A percentile compares a stretch with the other conserved stretches of the same genome.
Conservation (phyloP, 1,140 invertebrate genomes). For the Notospermus geniculatus region DNA sequence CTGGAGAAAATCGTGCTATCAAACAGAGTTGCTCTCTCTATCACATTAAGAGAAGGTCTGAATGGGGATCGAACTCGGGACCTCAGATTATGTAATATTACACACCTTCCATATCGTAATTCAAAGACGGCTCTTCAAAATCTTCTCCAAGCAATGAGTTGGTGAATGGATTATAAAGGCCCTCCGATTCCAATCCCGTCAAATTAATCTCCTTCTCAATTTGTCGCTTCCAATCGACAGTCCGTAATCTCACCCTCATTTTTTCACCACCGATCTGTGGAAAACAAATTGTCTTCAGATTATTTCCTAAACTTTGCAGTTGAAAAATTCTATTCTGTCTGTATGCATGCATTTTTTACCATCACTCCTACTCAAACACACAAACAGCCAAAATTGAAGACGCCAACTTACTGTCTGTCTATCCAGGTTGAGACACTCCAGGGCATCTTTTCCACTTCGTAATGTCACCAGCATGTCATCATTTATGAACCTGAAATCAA, state of each 20-base stretch:
- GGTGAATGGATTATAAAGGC: constrained; percentile 60
- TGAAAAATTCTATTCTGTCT: no score
- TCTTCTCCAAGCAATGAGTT: constrained; percentile 53
- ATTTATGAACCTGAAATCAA: constrained; percentile 73
- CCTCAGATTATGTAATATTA: no score
- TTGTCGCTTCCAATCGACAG: constrained; percentile 76
- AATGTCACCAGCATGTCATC: constrained; percentile 87
- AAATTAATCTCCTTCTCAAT: constrained; percentile 78
- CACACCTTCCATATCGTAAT: constrained; percentile 43
- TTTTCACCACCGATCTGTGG: constrained; percentile 67
- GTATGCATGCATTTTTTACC: constrained; percentile 8
- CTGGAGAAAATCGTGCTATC: no score
- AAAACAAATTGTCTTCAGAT: no score
- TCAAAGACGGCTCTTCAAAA: constrained; percentile 39
- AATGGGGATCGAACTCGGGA: no score
- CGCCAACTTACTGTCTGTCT: constrained; percentile 42
- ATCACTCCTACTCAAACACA: no score
- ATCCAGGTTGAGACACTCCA: constrained; percentile 68
- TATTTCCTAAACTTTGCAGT: no score
- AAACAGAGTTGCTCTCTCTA: no score
- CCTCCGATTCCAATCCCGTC: constrained; percentile 78
- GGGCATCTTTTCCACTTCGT: constrained; percentile 76
- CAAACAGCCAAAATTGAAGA: no score
- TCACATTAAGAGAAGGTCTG: no score
- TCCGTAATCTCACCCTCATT: constrained; percentile 75